phyloP scores from a whole-genome alignment of 2,888 invertebrate species.

The Agonum fuliginosum region DNA sequence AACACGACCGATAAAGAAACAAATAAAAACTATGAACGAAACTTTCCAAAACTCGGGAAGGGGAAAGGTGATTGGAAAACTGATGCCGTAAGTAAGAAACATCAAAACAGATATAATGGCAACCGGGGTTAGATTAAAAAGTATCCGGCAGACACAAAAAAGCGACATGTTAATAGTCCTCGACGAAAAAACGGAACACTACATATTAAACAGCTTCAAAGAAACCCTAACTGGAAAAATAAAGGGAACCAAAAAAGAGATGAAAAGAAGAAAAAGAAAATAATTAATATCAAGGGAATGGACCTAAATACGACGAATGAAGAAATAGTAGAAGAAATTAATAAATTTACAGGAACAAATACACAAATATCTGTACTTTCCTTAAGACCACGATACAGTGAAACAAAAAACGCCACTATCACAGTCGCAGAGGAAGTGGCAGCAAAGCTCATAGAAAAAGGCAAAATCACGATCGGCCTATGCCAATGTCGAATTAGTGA shows the following conservation, averaged over 20 bases:
- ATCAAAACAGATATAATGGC: neutral
- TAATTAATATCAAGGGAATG: constrained; percentile 56
- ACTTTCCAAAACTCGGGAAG: neutral
- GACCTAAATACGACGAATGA: constrained; percentile 41
- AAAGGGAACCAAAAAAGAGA: too few species aligned
- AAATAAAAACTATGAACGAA: neutral
- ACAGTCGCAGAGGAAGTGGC: constrained; percentile 8
- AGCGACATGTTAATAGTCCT: too few species aligned
- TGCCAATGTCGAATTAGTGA: constrained; percentile 36
- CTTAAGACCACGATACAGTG: constrained; percentile 56
- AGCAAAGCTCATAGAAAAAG: neutral
- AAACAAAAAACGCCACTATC: constrained; percentile 55
- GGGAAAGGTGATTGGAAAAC: neutral
- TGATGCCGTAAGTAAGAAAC: neutral
- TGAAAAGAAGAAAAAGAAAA: too few species aligned
- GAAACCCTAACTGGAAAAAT: too few species aligned
- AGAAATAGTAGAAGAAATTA: constrained; percentile 28
- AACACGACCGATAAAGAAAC: neutral
- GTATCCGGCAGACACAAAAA: too few species aligned
- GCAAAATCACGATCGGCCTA: constrained; percentile 58
- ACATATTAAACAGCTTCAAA: too few species aligned
- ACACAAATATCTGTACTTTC: constrained; percentile 28
- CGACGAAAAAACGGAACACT: too few species aligned
- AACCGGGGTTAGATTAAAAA: too few species aligned
- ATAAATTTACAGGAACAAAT: neutral